Evolutionary conservation across 2,113 vertebrate species (phyloP), one percentile per base, ranked within the genome.

Genomic region (Columba janthina): DNA sequence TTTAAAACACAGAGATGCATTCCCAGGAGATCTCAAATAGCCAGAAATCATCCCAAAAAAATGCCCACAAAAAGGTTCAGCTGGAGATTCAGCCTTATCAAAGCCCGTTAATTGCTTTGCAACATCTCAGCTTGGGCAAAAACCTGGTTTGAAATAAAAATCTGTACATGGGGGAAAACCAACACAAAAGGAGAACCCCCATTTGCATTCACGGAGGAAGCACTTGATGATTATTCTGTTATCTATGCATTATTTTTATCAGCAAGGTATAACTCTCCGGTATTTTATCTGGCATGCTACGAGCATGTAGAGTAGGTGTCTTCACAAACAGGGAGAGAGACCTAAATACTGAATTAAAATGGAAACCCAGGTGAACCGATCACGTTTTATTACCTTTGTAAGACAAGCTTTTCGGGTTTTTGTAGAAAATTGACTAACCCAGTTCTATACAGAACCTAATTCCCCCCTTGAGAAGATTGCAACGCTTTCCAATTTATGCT

Each of bases 331-430:
- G 67, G 85, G 83, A 75, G 31, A 71, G 75, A 94, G 64, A 57
- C 40, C 61, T 29, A 91, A 93, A 74, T 36, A 22, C 29, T n/a
- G 71, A 95, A 92, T 93, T 94, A 66, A 96, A 97, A 95, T 90
- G 94, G 91, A 95, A 97, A 94, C 69, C 60, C 64, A 40, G 53
- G 88, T 73, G 94, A 90, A 92, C 46, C 38, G 87, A 83, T 89
- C 77, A 57, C 57, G 32, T 42, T 91, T 94, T 93, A 69, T 96
- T 85, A 85, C 92, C 88, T 94, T 67, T 50, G 57, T 75, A 44
- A 87, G 77, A 73, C 34, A 50, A 29, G 64, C 48, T 94, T 94
- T 87, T 74, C 21, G 9, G 31, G 2, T 12, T 19, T 80, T 36
- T 40, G 46, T n/a, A 48, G 86, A 48, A 90, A 81, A 88, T 31